Percentiles rank a stretch among this genome's conserved stretches.
These are phyloP conservation scores for Clarias batrachus DNA, from an alignment of 2,113 vertebrate genomes.

Conservation along the genomic window DNA sequence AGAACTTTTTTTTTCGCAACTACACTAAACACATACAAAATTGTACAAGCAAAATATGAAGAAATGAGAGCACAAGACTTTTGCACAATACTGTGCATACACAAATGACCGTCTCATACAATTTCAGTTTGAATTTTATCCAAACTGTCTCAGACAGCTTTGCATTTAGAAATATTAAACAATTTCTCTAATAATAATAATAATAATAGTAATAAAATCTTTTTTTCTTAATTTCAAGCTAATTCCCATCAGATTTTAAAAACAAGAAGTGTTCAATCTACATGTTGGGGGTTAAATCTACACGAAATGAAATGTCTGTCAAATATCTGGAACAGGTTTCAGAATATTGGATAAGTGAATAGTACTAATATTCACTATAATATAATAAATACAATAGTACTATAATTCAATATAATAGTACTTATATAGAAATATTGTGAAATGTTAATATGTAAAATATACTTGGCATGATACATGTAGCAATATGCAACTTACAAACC, in stretches of 20 bases:
- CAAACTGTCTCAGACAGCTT: neutral
- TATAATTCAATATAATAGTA: no score
- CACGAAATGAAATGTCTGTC: neutral
- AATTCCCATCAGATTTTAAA: slow-evolving; percentile 11
- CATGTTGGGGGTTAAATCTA: neutral
- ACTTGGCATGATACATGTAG: neutral
- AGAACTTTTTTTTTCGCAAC: no score
- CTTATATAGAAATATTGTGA: neutral
- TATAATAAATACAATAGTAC: no score
- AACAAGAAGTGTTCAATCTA: neutral
- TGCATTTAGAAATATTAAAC: neutral
- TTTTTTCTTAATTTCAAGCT: neutral
- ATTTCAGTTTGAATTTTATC: neutral
- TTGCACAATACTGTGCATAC: neutral
- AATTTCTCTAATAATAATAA: neutral
- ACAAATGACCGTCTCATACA: neutral
- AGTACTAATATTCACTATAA: no score
- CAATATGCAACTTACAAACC: slow-evolving; percentile 11
- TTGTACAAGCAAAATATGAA: no score
- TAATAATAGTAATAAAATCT: neutral
- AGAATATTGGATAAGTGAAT: neutral
- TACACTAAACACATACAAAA: no score
- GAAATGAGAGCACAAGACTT: no score
- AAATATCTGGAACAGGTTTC: neutral
- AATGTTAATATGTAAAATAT: neutral